phyloP scores from a whole-genome alignment of 2,113 vertebrate species.

The Chaenocephalus aceratus region DNA sequence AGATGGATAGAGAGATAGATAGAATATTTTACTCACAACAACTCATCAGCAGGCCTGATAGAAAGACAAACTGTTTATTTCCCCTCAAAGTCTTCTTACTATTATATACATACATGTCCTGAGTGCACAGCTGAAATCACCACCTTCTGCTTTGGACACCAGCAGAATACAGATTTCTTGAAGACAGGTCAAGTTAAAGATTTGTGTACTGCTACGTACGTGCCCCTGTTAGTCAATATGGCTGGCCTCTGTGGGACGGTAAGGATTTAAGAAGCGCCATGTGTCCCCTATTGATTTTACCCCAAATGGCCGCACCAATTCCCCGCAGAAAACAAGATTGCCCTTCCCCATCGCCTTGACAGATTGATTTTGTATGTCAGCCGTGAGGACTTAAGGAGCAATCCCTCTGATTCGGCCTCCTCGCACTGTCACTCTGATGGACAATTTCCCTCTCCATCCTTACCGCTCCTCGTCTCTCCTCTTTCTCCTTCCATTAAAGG shows the following conservation, averaged over 20 bases:
- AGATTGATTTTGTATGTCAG: conserved; percentile 76
- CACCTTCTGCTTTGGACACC: conserved; percentile 11
- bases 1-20: neutral
- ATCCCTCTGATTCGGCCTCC: conserved; percentile 67
- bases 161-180: conserved; percentile 39
- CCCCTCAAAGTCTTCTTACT: conserved; percentile 1
- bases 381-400: conserved; percentile 68
- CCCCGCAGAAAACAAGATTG: conserved; percentile 69
- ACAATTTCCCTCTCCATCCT: conserved; percentile 72
- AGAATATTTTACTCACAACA: neutral
- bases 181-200: conserved; percentile 57
- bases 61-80: neutral
- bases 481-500: conserved; percentile 75
- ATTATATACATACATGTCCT: conserved; percentile 27
- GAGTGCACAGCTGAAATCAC: conserved; percentile 1
- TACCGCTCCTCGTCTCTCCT: conserved; percentile 45
- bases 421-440: conserved; percentile 64
- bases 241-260: conserved; percentile 58
- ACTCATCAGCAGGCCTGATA: neutral
- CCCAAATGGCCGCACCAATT: conserved; percentile 66
- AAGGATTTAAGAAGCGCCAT: conserved; percentile 71
- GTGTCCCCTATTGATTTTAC: conserved; percentile 75
- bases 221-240: conserved; percentile 58
- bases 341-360: conserved; percentile 68
- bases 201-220: conserved; percentile 48